A percentile compares a stretch with the other conserved stretches of the same genome.
Evolutionary conservation across 2,797 vertebrate species (phyloP).

Genomic region (Spheniscus humboldti): DNA sequence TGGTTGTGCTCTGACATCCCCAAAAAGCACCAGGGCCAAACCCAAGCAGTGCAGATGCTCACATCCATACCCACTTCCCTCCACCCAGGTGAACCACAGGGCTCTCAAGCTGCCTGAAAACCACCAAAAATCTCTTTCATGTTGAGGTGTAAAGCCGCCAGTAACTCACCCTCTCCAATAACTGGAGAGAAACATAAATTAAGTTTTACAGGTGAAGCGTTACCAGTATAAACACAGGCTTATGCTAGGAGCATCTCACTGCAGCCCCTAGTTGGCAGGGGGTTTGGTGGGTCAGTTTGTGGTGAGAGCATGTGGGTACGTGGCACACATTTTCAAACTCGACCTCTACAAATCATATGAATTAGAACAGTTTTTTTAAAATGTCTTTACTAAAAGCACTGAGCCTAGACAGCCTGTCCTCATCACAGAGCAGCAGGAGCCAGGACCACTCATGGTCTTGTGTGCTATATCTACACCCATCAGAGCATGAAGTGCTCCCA

Average conservation of each 20-base stretch:
- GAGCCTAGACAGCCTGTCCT: neutral
- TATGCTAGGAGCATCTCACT: neutral
- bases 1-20: neutral
- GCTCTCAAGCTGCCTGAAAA: neutral
- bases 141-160: neutral
- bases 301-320: neutral
- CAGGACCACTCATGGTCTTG: fast-evolving
- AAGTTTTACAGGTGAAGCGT: neutral
- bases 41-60: neutral
- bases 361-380: neutral
- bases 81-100: fast-evolving
- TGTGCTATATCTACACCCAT: neutral
- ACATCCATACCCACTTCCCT: neutral
- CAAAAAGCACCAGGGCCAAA: neutral
- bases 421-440: neutral
- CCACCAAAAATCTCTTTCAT: neutral
- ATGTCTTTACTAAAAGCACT: neutral
- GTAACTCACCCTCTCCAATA: neutral
- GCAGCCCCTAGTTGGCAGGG: neutral
- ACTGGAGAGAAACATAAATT: neutral
- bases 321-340: neutral
- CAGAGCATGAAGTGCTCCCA: neutral
- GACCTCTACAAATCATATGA: neutral
- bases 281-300: neutral
- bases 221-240: neutral